Percentiles rank a stretch among this genome's conserved stretches.
phyloP scores from a whole-genome alignment of 1,140 invertebrate genomes.

The Formica selysi region DNA sequence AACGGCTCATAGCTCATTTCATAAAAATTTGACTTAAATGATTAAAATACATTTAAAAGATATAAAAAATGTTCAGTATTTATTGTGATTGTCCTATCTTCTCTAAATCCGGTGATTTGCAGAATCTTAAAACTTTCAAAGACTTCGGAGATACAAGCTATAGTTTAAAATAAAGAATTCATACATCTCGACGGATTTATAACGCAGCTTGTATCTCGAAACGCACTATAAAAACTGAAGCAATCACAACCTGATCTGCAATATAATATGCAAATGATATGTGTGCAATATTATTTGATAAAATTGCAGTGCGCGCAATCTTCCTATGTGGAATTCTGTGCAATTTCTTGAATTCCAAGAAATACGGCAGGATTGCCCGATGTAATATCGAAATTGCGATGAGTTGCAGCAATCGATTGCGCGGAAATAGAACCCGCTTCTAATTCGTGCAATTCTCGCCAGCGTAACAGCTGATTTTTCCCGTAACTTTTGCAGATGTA shows the following conservation, averaged over 20 bases:
- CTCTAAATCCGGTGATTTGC: background rate
- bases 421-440: constrained; percentile 24
- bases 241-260: background rate
- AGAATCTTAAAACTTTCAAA: background rate
- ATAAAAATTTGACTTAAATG: no score
- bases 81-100: background rate
- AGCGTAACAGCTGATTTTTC: constrained; percentile 25
- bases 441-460: constrained; percentile 26
- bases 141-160: background rate
- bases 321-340: background rate
- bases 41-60: no score
- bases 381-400: constrained; percentile 41
- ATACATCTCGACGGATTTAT: background rate
- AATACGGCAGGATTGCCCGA: constrained; percentile 1
- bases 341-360: constrained; percentile 15
- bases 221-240: background rate
- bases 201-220: background rate
- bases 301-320: constrained; percentile 17
- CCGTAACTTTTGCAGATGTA: background rate
- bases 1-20: no score
- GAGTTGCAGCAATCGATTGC: constrained; percentile 26
- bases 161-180: background rate
- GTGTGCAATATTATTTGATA: background rate
- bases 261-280: background rate
- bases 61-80: background rate